Percentiles rank a stretch among this genome's conserved stretches.
These are phyloP conservation scores for Macrotus californicus DNA, from an alignment of 2,113 vertebrate genomes.

Conservation along the genomic window DNA sequence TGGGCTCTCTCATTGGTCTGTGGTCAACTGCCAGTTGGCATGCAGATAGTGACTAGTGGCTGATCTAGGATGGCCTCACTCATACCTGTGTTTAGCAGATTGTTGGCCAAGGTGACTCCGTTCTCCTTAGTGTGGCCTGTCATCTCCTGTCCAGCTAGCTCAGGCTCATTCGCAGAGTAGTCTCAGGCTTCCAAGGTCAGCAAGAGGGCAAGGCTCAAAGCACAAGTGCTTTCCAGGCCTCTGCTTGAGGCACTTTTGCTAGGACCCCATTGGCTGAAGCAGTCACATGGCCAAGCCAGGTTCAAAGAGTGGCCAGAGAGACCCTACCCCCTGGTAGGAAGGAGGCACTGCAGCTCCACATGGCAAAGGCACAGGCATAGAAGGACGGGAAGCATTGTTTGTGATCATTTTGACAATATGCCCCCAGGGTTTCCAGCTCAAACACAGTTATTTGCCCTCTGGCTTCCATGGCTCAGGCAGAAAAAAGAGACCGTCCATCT, in stretches of 20 bases:
- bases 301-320: not conserved
- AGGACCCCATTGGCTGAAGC: not conserved
- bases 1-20: not conserved
- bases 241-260: not conserved
- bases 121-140: not conserved
- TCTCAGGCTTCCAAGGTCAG: not conserved
- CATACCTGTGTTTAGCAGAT: not conserved
- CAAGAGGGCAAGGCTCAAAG: not conserved
- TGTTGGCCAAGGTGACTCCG: fast-evolving
- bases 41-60: not conserved
- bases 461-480: not conserved
- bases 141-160: not conserved
- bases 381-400: not conserved
- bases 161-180: not conserved
- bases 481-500: not conserved
- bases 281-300: not conserved
- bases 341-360: too few species aligned
- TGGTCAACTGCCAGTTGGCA: not conserved
- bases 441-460: not conserved
- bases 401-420: not conserved
- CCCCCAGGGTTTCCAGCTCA: not conserved
- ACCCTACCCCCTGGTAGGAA: not conserved
- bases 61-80: not conserved
- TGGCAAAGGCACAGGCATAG: not conserved
- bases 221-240: not conserved